Conservation (phyloP, 2,888 invertebrate species). For the Erynnis tages region DNA sequence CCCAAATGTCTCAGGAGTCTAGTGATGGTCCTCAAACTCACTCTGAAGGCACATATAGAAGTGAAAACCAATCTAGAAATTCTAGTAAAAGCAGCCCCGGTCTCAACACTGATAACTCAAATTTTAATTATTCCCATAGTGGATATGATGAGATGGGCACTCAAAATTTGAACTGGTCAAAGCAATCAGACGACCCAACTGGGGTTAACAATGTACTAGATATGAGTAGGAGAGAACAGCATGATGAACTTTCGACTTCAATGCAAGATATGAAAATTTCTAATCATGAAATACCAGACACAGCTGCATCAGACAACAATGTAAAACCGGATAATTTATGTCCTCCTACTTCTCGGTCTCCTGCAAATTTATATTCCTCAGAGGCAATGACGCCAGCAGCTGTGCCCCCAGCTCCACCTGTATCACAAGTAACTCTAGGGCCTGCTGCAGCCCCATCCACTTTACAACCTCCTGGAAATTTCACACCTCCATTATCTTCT, state of each 20-base stretch:
- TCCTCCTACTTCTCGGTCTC: background rate
- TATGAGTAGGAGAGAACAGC: constrained; percentile 49
- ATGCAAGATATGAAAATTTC: constrained; percentile 63
- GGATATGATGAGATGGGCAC: constrained; percentile 51
- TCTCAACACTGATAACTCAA: constrained; percentile 61
- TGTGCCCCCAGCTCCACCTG: constrained; percentile 39
- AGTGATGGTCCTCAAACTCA: constrained; percentile 83
- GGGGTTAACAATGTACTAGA: constrained; percentile 43
- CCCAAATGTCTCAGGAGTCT: constrained; percentile 84
- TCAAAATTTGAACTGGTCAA: constrained; percentile 57
- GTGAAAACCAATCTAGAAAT: constrained; percentile 81
- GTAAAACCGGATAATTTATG: constrained; percentile 33
- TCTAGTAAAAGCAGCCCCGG: constrained; percentile 74
- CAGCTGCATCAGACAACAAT: constrained; percentile 33
- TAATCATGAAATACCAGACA: constrained; percentile 52
- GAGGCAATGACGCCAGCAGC: constrained; percentile 19
- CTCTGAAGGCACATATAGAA: constrained; percentile 82
- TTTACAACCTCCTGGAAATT: constrained; percentile 33
- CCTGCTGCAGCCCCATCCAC: constrained; percentile 8
- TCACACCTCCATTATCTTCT: constrained; percentile 28
- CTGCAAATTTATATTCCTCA: constrained; percentile 8
- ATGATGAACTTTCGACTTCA: constrained; percentile 57
- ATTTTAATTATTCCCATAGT: constrained; percentile 63
- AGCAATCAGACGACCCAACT: constrained; percentile 49
- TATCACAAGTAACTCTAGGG: constrained; percentile 28